Conservation (phyloP, 2,113 vertebrate genomes). For the Cyprinodon brontotheroides region DNA sequence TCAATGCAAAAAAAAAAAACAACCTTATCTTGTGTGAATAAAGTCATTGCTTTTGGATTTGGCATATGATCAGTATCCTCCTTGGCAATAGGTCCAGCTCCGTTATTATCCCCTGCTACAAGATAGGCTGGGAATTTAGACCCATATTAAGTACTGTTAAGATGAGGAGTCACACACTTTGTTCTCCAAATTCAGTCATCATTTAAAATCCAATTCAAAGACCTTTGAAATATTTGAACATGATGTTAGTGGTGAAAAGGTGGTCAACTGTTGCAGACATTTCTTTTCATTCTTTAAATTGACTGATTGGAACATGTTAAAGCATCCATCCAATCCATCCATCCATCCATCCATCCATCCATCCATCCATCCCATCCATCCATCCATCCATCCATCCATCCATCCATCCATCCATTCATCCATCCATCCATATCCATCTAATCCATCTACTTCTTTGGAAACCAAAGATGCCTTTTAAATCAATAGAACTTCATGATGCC, state of each 20-base stretch:
- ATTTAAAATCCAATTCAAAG: neutral
- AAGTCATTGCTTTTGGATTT: constrained; percentile 8
- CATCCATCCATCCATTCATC: too few species aligned
- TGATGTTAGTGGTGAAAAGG: too few species aligned
- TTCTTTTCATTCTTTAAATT: neutral
- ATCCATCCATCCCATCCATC: too few species aligned
- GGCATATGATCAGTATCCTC: constrained; percentile 25
- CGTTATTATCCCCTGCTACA: constrained; percentile 11
- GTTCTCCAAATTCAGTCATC: neutral
- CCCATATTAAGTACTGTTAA: neutral
- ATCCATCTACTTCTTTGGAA: neutral
- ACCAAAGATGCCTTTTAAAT: constrained; percentile 8
- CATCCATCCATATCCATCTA: neutral
- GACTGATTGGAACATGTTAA: neutral
- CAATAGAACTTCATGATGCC: constrained; percentile 15
- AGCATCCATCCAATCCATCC: too few species aligned
- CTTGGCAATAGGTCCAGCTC: constrained; percentile 9
- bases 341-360: too few species aligned
- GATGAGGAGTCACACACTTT: constrained; percentile 8
- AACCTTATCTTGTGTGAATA: constrained; percentile 19
- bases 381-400: too few species aligned
- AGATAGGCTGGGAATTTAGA: neutral
- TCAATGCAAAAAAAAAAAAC: constrained; percentile 23
- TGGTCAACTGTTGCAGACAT: too few species aligned
- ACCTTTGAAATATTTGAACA: too few species aligned